These are phyloP conservation scores for Drosophila longiperda DNA, from an alignment of 2,888 invertebrate species.

Conservation along the genomic window DNA sequence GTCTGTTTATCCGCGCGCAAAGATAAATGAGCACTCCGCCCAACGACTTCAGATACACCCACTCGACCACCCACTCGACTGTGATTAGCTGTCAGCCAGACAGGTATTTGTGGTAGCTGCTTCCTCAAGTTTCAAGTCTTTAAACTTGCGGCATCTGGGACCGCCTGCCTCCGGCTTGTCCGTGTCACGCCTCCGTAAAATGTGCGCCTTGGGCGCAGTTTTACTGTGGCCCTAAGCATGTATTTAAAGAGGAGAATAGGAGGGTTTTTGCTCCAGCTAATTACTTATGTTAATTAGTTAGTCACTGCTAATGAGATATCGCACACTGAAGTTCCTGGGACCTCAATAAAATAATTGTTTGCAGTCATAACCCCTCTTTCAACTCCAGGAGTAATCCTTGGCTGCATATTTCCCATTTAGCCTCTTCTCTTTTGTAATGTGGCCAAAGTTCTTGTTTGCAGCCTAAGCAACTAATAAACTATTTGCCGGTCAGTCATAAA, in stretches of 20 bases:
- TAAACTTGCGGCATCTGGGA: constrained; percentile 48
- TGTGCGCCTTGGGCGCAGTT: constrained; percentile 55
- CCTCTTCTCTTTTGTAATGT: not conserved
- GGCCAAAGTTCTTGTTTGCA: not conserved
- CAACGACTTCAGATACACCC: constrained; percentile 6
- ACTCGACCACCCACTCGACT: constrained; percentile 32
- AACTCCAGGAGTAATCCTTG: constrained; percentile 14
- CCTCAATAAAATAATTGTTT: constrained; percentile 44
- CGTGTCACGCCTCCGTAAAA: constrained; percentile 44
- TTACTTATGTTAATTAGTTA: constrained; percentile 80
- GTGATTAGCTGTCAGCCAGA: constrained; percentile 52
- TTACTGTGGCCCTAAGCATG: constrained; percentile 7
- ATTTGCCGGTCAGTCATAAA: not conserved
- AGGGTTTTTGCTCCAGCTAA: constrained; percentile 52
- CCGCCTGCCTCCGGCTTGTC: not conserved
- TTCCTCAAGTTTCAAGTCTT: constrained; percentile 37
- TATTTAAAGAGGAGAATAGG: not conserved
- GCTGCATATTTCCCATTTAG: constrained; percentile 5
- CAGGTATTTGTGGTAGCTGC: constrained; percentile 35
- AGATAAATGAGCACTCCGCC: constrained; percentile 59
- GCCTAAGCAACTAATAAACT: not conserved
- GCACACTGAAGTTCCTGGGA: constrained; percentile 34
- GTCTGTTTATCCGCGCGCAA: constrained; percentile 60
- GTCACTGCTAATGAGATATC: constrained; percentile 70
- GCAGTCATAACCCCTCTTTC: constrained; percentile 26